These are phyloP conservation scores for Eristalis intricaria DNA, from an alignment of 2,888 invertebrate genomes.

Conservation along the genomic window DNA sequence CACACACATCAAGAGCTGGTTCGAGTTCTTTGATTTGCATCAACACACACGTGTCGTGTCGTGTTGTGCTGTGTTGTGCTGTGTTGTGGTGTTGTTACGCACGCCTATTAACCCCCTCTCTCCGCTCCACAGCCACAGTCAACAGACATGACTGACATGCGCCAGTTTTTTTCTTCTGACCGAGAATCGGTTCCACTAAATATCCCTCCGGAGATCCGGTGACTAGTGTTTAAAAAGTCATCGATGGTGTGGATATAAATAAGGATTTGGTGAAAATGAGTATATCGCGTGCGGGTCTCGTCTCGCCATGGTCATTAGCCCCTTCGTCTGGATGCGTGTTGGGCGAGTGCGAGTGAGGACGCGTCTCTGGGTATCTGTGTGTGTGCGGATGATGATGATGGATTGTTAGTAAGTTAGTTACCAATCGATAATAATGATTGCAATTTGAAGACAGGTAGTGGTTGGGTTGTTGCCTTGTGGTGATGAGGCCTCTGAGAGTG, in stretches of 20 bases:
- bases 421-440: constrained; percentile 70
- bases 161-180: not conserved
- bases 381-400: constrained; percentile 64
- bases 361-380: not conserved
- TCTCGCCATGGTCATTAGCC: not conserved
- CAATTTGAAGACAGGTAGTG: constrained; percentile 72
- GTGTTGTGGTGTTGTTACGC: not conserved
- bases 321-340: not conserved
- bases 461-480: constrained; percentile 57
- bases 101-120: not conserved
- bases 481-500: constrained; percentile 30
- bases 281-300: constrained; percentile 64
- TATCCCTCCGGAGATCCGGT: constrained; percentile 68
- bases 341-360: not conserved
- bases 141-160: constrained; percentile 32
- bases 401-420: constrained; percentile 71
- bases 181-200: constrained; percentile 13
- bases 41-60: not conserved
- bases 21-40: constrained; percentile 61
- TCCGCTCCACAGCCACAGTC: not conserved
- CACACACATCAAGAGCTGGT: constrained; percentile 18
- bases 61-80: not conserved
- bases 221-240: constrained; percentile 71
- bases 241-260: constrained; percentile 72
- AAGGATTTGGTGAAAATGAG: constrained; percentile 72